A percentile compares a stretch with the other conserved stretches of the same genome.
Conservation (phyloP, 2,888 invertebrate genomes). For the Seira ritae region DNA sequence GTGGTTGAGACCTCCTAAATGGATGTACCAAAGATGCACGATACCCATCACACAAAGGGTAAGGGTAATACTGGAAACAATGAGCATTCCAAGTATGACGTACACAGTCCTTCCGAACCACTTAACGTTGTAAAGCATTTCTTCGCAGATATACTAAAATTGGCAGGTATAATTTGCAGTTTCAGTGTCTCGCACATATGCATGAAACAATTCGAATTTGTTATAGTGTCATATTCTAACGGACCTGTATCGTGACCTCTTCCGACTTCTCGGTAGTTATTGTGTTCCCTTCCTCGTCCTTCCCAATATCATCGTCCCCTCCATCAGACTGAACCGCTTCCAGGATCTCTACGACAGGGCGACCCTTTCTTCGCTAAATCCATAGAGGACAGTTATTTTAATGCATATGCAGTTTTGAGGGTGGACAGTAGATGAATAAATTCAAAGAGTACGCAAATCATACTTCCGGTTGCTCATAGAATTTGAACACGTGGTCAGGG, state of each 20-base stretch:
- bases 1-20: not conserved
- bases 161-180: not conserved
- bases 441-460: no score
- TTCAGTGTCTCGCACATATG: not conserved
- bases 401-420: no score
- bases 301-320: no score
- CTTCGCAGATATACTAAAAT: constrained; percentile 25
- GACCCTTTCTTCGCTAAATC: constrained; percentile 29
- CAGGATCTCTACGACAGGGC: no score
- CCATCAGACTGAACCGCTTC: no score
- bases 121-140: not conserved
- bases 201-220: no score
- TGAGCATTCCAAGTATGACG: not conserved
- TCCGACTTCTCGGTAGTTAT: no score
- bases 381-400: no score
- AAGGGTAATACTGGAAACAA: not conserved
- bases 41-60: not conserved
- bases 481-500: constrained; percentile 27
- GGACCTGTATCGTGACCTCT: no score
- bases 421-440: not conserved
- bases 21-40: constrained; percentile 5
- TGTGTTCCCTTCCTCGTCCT: not conserved
- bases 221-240: no score
- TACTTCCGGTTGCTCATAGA: no score
- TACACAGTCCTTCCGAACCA: not conserved